phyloP scores from a whole-genome alignment of 2,888 invertebrate species.

The Agrilus biguttatus region DNA sequence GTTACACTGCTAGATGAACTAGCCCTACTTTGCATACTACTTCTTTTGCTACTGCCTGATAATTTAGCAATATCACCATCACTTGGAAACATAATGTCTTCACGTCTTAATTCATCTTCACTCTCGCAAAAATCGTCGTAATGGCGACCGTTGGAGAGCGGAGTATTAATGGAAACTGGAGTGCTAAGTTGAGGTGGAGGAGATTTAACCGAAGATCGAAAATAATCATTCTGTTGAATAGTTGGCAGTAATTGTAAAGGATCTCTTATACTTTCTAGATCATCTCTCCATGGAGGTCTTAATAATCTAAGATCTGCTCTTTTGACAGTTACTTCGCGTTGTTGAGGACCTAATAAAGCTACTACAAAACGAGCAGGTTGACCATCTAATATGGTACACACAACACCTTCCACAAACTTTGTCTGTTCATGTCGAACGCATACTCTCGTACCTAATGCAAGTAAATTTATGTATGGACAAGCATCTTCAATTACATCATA shows the following conservation, averaged over 20 bases:
- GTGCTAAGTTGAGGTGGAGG: slow-evolving; percentile 39
- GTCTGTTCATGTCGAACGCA: slow-evolving; percentile 62
- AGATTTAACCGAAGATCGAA: slow-evolving; percentile 42
- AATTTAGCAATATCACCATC: slow-evolving; percentile 59
- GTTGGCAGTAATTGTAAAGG: slow-evolving; percentile 9
- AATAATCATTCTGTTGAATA: slow-evolving; percentile 28
- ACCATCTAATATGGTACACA: slow-evolving; percentile 48
- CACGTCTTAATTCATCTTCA: slow-evolving; percentile 76
- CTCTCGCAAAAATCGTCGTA: slow-evolving; percentile 76
- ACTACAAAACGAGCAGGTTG: slow-evolving; percentile 57
- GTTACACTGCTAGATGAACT: slow-evolving; percentile 85
- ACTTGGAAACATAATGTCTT: slow-evolving; percentile 70
- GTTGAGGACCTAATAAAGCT: slow-evolving; percentile 36
- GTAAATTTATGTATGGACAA: slow-evolving; percentile 72
- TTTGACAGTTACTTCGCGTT: slow-evolving; percentile 54
- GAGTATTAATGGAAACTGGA: slow-evolving; percentile 33
- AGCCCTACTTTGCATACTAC: slow-evolving; percentile 82
- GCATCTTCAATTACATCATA: slow-evolving; percentile 88
- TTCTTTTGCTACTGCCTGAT: slow-evolving; percentile 73
- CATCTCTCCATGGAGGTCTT: slow-evolving; percentile 94
- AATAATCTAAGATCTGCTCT: slow-evolving; percentile 82
- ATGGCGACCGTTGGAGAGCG: slow-evolving; percentile 45
- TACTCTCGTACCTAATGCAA: slow-evolving; percentile 65
- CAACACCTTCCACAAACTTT: slow-evolving; percentile 73
- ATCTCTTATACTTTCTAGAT: slow-evolving; percentile 51